Base-by-base conservation (phyloP, 1,140 invertebrate genomes). In the Nixonia krombeini region DNA sequence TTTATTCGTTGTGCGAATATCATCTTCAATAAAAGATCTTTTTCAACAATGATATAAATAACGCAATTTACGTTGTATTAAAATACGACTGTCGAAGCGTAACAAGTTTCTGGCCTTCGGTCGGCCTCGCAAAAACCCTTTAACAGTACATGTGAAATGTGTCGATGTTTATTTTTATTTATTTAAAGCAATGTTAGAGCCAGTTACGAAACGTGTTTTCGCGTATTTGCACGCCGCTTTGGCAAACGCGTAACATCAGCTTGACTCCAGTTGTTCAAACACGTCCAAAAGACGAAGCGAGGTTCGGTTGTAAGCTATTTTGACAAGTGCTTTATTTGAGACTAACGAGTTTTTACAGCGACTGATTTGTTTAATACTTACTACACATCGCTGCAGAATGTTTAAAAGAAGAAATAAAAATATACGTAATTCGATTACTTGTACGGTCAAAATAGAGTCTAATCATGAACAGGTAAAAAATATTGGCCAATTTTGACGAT, bases 121-220 rank as follows among this genome's bases (percentile, higher is more conserved):
- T 23, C 12, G 44, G 29, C 42, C 50, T 63, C 40, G 44, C 9
- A 13, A 33, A 16, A 51, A 51, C 51, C 51, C 53, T 62, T 38
- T 13, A 49, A 16, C 21, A 1, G 37, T 55, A 40, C 51, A 37
- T 50, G 17, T 45, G 38, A 45, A 55, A 50, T 40, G 8, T 45
- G 28, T 40, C 46, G 31, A 5, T 28, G 13, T 37, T 55, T 55
- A 56, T 64, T 64, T 46, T 49, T 63, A 55, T 65, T 65, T 57
- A 52, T 31, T 40, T 31, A 29, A 25, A 64, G 40, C 18, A 41
- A 46, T 9, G 21, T 57, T 33, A 52, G 35, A 41, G n/a, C 42
- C 29, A 46, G 18, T 45, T 41, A 49, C 37, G 52, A 57, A 58
- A 37, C 33, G 16, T 18, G 7, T 40, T 21, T 15, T 40, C 21